Evolutionary conservation across 92 coral and sea anemone species (phyloP).

Genomic region (Heteractis magnifica): DNA sequence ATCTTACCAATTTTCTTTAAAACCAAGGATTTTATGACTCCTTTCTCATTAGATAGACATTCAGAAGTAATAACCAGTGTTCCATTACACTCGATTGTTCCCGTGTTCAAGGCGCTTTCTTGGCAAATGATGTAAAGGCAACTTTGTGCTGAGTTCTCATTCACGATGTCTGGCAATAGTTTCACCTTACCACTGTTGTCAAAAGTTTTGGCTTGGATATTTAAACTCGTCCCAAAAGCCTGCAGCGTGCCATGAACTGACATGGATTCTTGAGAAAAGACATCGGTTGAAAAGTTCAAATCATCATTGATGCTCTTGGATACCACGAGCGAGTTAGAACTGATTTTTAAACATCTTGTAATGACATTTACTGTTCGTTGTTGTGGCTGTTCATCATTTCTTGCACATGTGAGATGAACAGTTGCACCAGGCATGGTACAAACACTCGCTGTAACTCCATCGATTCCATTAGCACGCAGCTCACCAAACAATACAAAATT

Average conservation of each 20-base stretch:
- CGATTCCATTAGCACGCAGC: slow-evolving; percentile 49
- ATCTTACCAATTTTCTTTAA: slow-evolving; percentile 16
- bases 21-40: background rate
- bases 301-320: slow-evolving; percentile 26
- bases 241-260: slow-evolving; percentile 48
- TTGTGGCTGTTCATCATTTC: background rate
- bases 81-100: background rate
- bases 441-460: slow-evolving; percentile 52
- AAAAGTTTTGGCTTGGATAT: slow-evolving; percentile 36
- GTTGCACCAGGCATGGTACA: slow-evolving; percentile 42
- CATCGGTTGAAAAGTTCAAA: slow-evolving; percentile 20
- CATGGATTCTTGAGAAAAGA: slow-evolving; percentile 40
- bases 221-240: slow-evolving; percentile 32
- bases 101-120: background rate
- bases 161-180: slow-evolving; percentile 22
- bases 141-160: background rate
- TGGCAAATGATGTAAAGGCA: slow-evolving; percentile 19
- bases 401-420: slow-evolving; percentile 34
- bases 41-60: background rate
- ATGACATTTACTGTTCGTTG: slow-evolving; percentile 36
- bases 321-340: slow-evolving; percentile 36
- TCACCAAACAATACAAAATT: slow-evolving; percentile 47
- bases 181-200: slow-evolving; percentile 46
- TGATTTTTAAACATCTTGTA: slow-evolving; percentile 49
- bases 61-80: background rate